Base-by-base conservation (phyloP, 2,888 invertebrate genomes). In the Rhamphomyia laevipes region DNA sequence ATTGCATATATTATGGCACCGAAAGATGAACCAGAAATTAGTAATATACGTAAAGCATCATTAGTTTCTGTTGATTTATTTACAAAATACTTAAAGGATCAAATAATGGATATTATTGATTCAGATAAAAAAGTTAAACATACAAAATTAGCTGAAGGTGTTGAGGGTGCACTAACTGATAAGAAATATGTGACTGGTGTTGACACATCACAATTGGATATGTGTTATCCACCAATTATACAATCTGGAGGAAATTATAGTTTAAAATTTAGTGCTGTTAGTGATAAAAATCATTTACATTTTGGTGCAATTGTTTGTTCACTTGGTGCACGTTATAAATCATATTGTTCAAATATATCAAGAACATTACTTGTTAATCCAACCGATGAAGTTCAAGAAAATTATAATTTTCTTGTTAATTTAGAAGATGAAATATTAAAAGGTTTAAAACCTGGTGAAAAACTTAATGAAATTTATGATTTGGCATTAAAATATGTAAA, bases 181-280 rank as follows among this genome's bases (percentile, higher is more conserved):
- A 94, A 94, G 64, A 96, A 97, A 72, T 95, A 93, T 70, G 90
- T 96, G 2, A 81, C 86, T 11, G 88, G 89, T 2, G 85, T 93
- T 1, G 95, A 95, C 71, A 80, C 84, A 4, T 80, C 81, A 23
- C 86, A 93, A 67, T 78, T 97, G 4, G 97, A 99, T 63, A 90
- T 94, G 82, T 99, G 97, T 65, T 99, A 97, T 67, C 94, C 96
- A 1, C 91, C 99, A 0, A 99, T 99, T 51, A 92, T 99, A 61
- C 99, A 99, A 68, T 97, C 96, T 33, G 99, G 99, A 10, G 97
- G 96, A n/a, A 84, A 87, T 64, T 99, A 97, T 73, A 89, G 85
- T 63, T 77, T 99, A 43, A 99, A 99, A 72, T 99, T 97, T 71
- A 96, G 94, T 64, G 91, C 90, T 4, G 82, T 82, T 3, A 92